Evolutionary conservation across 2,888 invertebrate genomes (phyloP).

Genomic region (Sialis lutaria): DNA sequence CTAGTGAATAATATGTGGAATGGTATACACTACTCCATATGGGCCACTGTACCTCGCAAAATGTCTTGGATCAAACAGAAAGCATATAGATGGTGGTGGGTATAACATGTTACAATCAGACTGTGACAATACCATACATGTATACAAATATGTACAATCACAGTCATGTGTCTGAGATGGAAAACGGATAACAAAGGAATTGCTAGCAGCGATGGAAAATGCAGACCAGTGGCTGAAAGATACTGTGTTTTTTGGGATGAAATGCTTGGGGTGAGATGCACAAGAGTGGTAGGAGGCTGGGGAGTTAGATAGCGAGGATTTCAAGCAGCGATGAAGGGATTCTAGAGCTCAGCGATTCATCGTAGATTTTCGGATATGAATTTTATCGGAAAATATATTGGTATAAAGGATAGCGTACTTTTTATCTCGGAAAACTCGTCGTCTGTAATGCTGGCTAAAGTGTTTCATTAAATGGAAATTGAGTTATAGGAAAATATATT

Average conservation of each 20-base stretch:
- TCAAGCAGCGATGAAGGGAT: too few relatives aligned
- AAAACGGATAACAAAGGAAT: slow-evolving; percentile 27
- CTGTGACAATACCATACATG: slow-evolving; percentile 12
- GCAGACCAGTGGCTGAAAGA: slow-evolving; percentile 9
- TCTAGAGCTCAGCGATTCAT: too few relatives aligned
- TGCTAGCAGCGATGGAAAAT: slow-evolving; percentile 16
- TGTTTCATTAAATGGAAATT: too few relatives aligned
- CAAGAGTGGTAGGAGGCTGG: too few relatives aligned
- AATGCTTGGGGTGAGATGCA: too few relatives aligned
- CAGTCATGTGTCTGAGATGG: slow-evolving; percentile 18
- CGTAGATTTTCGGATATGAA: too few relatives aligned
- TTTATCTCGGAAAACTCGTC: too few relatives aligned
- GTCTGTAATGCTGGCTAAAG: too few relatives aligned
- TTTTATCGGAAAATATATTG: too few relatives aligned
- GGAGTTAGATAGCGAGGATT: too few relatives aligned
- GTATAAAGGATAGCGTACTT: too few relatives aligned
- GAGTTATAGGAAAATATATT: too few relatives aligned
- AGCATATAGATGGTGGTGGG: slow-evolving; percentile 29
- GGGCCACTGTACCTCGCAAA: slow-evolving; percentile 21
- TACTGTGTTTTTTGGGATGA: background rate
- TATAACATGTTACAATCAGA: slow-evolving; percentile 18
- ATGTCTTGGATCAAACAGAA: slow-evolving; percentile 29
- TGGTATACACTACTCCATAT: slow-evolving; percentile 11
- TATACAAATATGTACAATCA: slow-evolving; percentile 7
- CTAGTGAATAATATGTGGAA: slow-evolving; percentile 5